Conservation (phyloP, 2,888 invertebrate genomes). For the Koerneria pararmatus region DNA sequence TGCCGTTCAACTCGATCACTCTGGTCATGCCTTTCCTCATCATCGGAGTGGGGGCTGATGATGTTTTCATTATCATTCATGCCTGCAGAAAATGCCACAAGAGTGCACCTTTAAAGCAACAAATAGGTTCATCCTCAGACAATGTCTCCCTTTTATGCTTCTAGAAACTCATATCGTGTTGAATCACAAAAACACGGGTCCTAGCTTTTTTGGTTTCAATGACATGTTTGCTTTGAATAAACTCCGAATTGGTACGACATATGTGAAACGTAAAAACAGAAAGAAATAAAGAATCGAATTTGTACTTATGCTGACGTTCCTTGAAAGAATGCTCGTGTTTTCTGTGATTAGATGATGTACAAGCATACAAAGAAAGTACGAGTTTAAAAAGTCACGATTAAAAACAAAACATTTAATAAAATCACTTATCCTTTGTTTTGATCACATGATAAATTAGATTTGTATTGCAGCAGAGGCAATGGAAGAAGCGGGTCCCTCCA, state of each 20-base stretch:
- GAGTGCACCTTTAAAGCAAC: conserved; percentile 34
- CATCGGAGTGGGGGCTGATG: conserved; percentile 50
- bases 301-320: too few species aligned
- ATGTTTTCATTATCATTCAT: conserved; percentile 51
- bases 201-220: not conserved
- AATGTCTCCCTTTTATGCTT: not conserved
- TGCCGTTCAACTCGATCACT: conserved; percentile 48
- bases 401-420: not conserved
- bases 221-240: too few species aligned
- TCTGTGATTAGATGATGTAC: too few species aligned
- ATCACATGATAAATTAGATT: not conserved
- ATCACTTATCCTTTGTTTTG: not conserved
- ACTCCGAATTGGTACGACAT: too few species aligned
- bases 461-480: conserved; percentile 40
- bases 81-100: conserved; percentile 45
- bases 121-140: conserved; percentile 34
- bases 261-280: too few species aligned
- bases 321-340: too few species aligned
- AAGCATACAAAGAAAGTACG: too few species aligned
- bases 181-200: not conserved
- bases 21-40: conserved; percentile 53
- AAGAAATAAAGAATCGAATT: too few species aligned
- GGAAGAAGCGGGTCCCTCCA: conserved; percentile 48
- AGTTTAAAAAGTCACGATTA: too few species aligned
- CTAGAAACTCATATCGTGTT: conserved; percentile 5